Conservation (phyloP, 2,797 vertebrate genomes). For the Xyrichtys novacula region DNA sequence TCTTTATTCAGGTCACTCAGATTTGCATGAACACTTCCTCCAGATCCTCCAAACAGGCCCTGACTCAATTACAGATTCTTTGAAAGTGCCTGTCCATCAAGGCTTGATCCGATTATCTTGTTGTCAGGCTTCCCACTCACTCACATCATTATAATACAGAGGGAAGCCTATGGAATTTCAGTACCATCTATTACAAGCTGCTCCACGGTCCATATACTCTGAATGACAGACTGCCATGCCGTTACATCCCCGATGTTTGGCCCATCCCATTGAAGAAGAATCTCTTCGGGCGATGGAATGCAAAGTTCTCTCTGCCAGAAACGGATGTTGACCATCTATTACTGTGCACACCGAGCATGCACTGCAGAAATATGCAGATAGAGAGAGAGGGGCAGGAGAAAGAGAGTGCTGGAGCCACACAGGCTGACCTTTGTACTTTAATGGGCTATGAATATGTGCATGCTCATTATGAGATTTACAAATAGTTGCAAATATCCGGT, state of each 20-base stretch:
- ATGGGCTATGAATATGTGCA: conserved; percentile 45
- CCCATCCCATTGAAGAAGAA: conserved; percentile 22
- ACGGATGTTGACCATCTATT: conserved; percentile 11
- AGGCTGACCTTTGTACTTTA: conserved; percentile 56
- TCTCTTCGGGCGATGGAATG: not conserved
- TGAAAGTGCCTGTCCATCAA: conserved; percentile 72
- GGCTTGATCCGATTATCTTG: conserved; percentile 72
- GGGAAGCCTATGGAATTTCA: conserved; percentile 71
- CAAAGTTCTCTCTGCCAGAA: not conserved
- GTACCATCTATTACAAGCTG: conserved; percentile 56
- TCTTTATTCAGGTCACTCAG: conserved; percentile 31
- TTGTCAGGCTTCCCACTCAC: conserved; percentile 74
- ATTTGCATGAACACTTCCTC: conserved; percentile 38
- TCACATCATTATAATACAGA: conserved; percentile 74
- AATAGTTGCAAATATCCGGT: conserved; percentile 42
- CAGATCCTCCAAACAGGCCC: conserved; percentile 45
- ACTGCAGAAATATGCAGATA: conserved; percentile 24
- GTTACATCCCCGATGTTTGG: conserved; percentile 56
- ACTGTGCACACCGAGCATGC: conserved; percentile 11
- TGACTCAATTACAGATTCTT: conserved; percentile 67
- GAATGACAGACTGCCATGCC: conserved; percentile 43
- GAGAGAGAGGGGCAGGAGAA: conserved; percentile 24
- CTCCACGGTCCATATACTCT: conserved; percentile 32
- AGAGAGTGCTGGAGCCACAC: conserved; percentile 18
- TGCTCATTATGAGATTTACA: conserved; percentile 57